phyloP scores from a whole-genome alignment of 2,888 invertebrate genomes.

The Andrena chrysosceles region DNA sequence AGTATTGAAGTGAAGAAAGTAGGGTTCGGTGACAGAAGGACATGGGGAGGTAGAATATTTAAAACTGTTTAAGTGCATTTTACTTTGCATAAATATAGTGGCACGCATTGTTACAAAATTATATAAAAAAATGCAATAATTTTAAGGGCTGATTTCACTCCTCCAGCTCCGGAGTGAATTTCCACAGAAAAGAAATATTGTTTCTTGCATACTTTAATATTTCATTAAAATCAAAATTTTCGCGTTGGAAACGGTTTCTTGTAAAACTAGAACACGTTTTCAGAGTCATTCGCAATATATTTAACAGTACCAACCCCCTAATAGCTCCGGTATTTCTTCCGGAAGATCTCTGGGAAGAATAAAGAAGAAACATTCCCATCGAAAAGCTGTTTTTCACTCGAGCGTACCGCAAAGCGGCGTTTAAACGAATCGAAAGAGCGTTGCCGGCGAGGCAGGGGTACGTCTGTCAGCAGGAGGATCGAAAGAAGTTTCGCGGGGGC shows the following conservation, averaged over 20 bases:
- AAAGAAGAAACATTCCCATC: background rate
- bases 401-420: slow-evolving; percentile 30
- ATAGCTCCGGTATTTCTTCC: background rate
- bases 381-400: slow-evolving; percentile 30
- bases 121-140: too few relatives aligned
- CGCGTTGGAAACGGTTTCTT: too few relatives aligned
- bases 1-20: too few relatives aligned
- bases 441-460: slow-evolving; percentile 35
- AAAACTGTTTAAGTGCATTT: background rate
- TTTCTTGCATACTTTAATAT: too few relatives aligned
- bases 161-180: too few relatives aligned
- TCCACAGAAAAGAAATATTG: too few relatives aligned
- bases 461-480: slow-evolving; percentile 39
- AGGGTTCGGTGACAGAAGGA: background rate
- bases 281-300: too few relatives aligned
- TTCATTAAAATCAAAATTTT: too few relatives aligned
- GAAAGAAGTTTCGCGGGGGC: slow-evolving; percentile 76
- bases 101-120: background rate
- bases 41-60: background rate
- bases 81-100: background rate
- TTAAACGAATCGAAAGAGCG: slow-evolving; percentile 45
- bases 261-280: too few relatives aligned
- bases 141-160: too few relatives aligned
- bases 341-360: background rate
- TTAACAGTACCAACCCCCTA: too few relatives aligned